A percentile compares a stretch with the other conserved stretches of the same genome.
phyloP scores from a whole-genome alignment of 2,888 invertebrate species.

The Sycophila texana region DNA sequence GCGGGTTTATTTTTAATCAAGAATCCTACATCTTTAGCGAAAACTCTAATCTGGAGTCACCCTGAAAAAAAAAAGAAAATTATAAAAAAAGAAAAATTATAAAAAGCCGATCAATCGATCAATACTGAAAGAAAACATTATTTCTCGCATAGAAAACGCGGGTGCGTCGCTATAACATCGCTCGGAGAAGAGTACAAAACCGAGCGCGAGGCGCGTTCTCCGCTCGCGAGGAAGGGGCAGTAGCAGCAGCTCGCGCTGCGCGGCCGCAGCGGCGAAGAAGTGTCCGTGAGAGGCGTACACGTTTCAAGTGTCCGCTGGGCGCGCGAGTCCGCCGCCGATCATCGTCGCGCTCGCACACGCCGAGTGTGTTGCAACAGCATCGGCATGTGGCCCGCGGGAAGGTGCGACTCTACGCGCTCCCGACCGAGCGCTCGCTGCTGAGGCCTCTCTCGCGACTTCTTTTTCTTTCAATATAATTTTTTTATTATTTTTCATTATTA shows the following conservation, averaged over 20 bases:
- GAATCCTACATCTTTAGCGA: no score
- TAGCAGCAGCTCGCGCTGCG: not conserved
- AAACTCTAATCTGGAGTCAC: no score
- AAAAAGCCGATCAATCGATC: no score
- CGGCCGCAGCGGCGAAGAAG: not conserved
- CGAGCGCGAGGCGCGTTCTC: not conserved
- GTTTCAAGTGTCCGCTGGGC: not conserved
- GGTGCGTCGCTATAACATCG: not conserved
- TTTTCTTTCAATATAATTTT: no score
- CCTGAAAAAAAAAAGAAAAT: no score
- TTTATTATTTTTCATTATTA: no score
- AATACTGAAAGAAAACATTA: no score
- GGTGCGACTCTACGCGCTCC: not conserved
- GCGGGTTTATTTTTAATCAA: no score
- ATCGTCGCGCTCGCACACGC: slow-evolving; percentile 31
- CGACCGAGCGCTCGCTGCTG: not conserved
- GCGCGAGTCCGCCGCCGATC: slow-evolving; percentile 34
- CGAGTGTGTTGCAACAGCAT: slow-evolving; percentile 4
- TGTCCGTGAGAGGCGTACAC: slow-evolving; percentile 1
- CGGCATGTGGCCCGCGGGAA: not conserved
- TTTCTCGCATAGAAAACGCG: not conserved
- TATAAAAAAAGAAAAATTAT: no score
- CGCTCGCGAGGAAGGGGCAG: no score
- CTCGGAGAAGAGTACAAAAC: not conserved
- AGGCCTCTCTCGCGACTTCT: no score